Evolutionary conservation across 2,888 invertebrate genomes (phyloP), one percentile per base, ranked within the genome.

Genomic region (Philhelius pedissequus): DNA sequence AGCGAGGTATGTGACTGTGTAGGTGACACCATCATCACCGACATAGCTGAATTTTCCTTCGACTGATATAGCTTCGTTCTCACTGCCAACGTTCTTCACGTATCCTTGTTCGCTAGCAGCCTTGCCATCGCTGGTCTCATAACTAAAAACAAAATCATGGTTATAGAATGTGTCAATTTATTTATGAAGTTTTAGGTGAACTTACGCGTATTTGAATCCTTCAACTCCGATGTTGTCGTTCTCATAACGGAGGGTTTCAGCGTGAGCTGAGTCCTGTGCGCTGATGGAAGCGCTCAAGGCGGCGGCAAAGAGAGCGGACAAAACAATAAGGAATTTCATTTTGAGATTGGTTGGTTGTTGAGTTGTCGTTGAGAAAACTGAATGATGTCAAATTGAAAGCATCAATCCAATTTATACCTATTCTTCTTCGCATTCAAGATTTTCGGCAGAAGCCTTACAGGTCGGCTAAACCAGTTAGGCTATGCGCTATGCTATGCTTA

Each of bases 141-240:
- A 50, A 27, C 76, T 81, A 4, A 15, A 20, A 35, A 40, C 25
- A 3, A 13, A 4, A 4, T 13, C 35, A 35, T 3, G 0, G n/a
- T n/a, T n/a, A n/a, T n/a, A n/a, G n/a, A n/a, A n/a, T n/a, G 38
- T 1, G 38, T 6, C n/a, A n/a, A n/a, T 38, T 5, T 38, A 2
- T 38, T 38, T n/a, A n/a, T n/a, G n/a, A n/a, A 1, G n/a, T 11
- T 38, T 38, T n/a, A 35, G 4, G 3, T 15, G 0, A 15, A 92
- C 94, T 93, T 91, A 94, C 94, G 90, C 91, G 87, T 93, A 94
- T 71, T 92, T 90, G 88, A 93, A 94, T 88, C 93, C 93, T 87
- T 94, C 93, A 86, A 92, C 88, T 62, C 91, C 92, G 22, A 93
- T 93, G 75, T 92, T 92, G 66, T 91, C 90, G n/a, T 92, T 92